These are phyloP conservation scores for Drosophila prolongata DNA, from an alignment of 2,888 invertebrate genomes.

Conservation along the genomic window DNA sequence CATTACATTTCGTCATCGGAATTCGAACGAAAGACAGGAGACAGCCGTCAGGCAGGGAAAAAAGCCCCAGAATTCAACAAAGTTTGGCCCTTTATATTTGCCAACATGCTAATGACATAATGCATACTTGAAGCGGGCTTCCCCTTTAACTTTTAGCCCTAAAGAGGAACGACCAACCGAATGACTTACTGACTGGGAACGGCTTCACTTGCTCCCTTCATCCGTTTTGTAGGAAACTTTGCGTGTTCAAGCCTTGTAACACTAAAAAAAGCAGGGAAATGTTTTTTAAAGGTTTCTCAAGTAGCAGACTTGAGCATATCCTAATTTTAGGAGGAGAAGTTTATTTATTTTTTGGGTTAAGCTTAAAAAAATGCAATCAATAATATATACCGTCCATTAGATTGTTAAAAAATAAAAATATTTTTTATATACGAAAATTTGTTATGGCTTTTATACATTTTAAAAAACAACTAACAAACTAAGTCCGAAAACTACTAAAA, in stretches of 20 bases:
- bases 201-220: constrained; percentile 28
- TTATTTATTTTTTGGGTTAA: no score
- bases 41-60: constrained; percentile 44
- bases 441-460: no score
- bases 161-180: constrained; percentile 20
- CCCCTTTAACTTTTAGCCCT: constrained; percentile 11
- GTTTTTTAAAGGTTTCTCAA: neutral
- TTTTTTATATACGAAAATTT: no score
- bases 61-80: constrained; percentile 32
- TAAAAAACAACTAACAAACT: no score
- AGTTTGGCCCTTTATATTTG: constrained; percentile 59
- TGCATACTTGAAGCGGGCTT: constrained; percentile 72
- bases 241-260: constrained; percentile 64
- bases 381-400: no score
- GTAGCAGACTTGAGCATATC: neutral
- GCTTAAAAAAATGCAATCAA: no score
- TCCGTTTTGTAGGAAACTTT: constrained; percentile 39
- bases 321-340: neutral
- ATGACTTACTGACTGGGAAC: constrained; percentile 54
- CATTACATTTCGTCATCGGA: constrained; percentile 57
- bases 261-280: constrained; percentile 11
- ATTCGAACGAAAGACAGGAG: constrained; percentile 25
- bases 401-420: no score
- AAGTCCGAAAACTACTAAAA: no score
- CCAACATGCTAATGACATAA: constrained; percentile 81